phyloP scores from a whole-genome alignment of 35 echinoderm and acorn worm species.

The Apostichopus japonicus region DNA sequence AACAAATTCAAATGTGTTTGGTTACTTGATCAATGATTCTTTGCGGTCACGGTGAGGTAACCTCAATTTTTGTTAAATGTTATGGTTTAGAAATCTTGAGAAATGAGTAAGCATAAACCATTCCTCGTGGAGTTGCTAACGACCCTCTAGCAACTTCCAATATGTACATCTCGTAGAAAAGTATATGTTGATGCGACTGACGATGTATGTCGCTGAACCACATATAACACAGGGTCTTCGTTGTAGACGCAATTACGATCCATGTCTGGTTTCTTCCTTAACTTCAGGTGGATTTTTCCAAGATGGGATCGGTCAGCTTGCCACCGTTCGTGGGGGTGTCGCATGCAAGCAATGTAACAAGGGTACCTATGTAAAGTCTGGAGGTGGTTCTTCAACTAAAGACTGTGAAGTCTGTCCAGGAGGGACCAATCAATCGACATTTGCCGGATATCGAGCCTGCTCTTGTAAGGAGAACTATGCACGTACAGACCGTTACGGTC shows the following conservation, averaged over 20 bases:
- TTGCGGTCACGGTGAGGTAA: too few species aligned
- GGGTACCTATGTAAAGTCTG: too few species aligned
- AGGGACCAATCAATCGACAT: conserved; percentile 30
- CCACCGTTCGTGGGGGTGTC: neutral
- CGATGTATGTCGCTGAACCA: neutral
- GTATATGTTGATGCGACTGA: neutral
- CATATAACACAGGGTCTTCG: neutral
- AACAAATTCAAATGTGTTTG: too few species aligned
- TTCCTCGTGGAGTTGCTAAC: neutral
- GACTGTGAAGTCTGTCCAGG: too few species aligned
- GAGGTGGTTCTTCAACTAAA: too few species aligned
- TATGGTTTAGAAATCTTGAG: too few species aligned
- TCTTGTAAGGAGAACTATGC: conserved; percentile 28
- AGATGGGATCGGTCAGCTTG: conserved; percentile 33
- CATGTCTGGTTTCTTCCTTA: neutral
- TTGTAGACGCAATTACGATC: neutral
- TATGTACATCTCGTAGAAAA: neutral
- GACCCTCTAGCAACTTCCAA: neutral
- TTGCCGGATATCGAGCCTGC: conserved; percentile 55
- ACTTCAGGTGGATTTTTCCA: conserved; percentile 57
- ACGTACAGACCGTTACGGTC: conserved; percentile 39
- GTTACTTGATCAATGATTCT: too few species aligned
- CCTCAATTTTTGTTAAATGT: too few species aligned
- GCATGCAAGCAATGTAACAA: too few species aligned
- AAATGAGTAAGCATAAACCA: neutral